These are phyloP conservation scores for Odocoileus hemionus DNA, from an alignment of 2,113 vertebrate genomes.

Conservation along the genomic window DNA sequence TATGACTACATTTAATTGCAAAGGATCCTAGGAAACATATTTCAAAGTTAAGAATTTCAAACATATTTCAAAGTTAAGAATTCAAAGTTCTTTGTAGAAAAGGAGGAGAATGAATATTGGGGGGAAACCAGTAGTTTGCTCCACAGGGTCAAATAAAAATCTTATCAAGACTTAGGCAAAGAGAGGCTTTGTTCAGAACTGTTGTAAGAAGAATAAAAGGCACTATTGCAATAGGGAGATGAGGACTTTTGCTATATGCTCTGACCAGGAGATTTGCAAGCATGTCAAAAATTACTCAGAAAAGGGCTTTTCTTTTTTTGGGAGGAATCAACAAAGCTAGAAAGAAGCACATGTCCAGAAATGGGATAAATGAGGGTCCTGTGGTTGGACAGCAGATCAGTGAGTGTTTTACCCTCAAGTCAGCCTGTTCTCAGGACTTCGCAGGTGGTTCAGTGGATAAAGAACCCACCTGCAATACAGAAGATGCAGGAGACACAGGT, in stretches of 20 bases:
- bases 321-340: neutral
- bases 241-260: neutral
- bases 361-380: neutral
- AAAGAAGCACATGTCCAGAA: neutral
- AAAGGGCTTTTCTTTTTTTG: neutral
- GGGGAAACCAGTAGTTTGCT: neutral
- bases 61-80: neutral
- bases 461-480: neutral
- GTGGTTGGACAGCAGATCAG: neutral
- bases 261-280: neutral
- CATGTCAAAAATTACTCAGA: neutral
- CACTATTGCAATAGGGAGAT: neutral
- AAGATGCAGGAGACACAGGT: neutral
- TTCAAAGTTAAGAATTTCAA: neutral
- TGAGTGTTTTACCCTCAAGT: neutral
- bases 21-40: neutral
- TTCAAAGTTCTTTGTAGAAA: neutral
- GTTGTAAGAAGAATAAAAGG: neutral
- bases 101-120: neutral
- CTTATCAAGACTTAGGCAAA: neutral
- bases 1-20: neutral
- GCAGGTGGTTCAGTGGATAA: neutral
- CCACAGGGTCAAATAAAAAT: neutral
- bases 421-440: neutral
- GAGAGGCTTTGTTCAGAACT: neutral